Percentiles rank a stretch among this genome's conserved stretches.
phyloP scores from a whole-genome alignment of 2,888 invertebrate species.

The Tinea pellionella region DNA sequence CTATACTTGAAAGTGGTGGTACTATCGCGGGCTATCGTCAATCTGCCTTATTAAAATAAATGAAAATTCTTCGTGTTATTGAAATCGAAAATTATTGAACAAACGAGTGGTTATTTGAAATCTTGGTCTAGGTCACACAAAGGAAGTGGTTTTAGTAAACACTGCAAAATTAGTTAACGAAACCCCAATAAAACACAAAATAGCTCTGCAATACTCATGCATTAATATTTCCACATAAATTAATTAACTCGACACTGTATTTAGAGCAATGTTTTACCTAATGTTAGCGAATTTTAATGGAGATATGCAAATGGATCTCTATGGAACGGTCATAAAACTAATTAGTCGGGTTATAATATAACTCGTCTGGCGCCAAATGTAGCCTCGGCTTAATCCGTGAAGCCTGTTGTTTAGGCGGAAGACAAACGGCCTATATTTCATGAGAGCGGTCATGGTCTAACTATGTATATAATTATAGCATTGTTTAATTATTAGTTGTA shows the following conservation, averaged over 20 bases:
- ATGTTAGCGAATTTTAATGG: conserved; percentile 4
- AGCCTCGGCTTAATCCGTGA: not conserved
- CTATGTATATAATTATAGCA: too few relatives aligned
- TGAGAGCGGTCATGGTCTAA: too few relatives aligned
- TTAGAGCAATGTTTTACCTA: conserved; percentile 3
- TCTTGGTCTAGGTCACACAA: not conserved
- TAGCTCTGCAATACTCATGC: too few relatives aligned
- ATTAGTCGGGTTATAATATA: not conserved
- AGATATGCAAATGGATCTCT: not conserved
- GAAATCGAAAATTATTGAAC: too few relatives aligned
- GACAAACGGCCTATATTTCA: not conserved
- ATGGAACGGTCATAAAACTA: conserved; percentile 5
- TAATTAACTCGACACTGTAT: not conserved
- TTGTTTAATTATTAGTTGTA: too few relatives aligned
- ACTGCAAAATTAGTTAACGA: not conserved
- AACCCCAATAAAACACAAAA: not conserved
- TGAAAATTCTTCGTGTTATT: too few relatives aligned
- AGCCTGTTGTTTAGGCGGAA: not conserved
- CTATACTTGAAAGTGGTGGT: too few relatives aligned
- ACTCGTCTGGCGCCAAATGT: conserved; percentile 3
- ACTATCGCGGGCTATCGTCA: too few relatives aligned
- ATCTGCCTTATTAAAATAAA: too few relatives aligned
- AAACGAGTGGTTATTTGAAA: too few relatives aligned
- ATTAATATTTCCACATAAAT: not conserved
- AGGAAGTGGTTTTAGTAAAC: not conserved